phyloP scores from a whole-genome alignment of 2,113 vertebrate genomes.

The Mola mola region DNA sequence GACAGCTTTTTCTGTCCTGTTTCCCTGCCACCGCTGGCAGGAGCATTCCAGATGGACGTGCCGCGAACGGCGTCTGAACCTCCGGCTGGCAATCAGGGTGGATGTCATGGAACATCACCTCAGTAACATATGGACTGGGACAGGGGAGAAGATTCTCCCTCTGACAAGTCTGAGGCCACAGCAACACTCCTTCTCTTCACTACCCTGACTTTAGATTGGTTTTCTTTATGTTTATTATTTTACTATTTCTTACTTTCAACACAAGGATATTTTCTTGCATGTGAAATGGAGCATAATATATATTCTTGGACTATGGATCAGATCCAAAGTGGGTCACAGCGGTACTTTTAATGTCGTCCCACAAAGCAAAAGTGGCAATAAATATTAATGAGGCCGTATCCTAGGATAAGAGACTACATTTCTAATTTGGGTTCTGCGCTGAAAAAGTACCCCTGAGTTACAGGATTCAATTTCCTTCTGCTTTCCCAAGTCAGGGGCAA shows the following conservation, averaged over 20 bases:
- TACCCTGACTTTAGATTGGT: conserved; percentile 25
- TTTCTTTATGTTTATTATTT: background rate
- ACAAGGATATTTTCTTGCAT: conserved; percentile 19
- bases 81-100: conserved; percentile 71
- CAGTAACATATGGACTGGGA: conserved; percentile 77
- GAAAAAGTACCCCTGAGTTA: conserved; percentile 59
- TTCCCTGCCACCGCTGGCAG: conserved; percentile 37
- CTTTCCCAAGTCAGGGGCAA: conserved; percentile 21
- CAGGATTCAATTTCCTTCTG: conserved; percentile 60
- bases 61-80: conserved; percentile 48
- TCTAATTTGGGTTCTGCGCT: conserved; percentile 65
- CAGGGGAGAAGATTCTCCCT: conserved; percentile 72
- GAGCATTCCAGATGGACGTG: conserved; percentile 70
- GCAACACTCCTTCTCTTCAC: conserved; percentile 16
- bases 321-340: conserved; percentile 62
- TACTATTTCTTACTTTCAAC: conserved; percentile 8
- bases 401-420: conserved; percentile 60
- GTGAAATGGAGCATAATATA: conserved; percentile 40
- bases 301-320: conserved; percentile 59
- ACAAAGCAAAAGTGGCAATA: conserved; percentile 73
- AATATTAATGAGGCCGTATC: conserved; percentile 72
- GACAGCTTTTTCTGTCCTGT: conserved; percentile 35
- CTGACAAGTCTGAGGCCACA: conserved; percentile 64
- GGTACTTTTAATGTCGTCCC: conserved; percentile 58
- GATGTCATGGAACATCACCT: conserved; percentile 81